phyloP scores from a whole-genome alignment of 1,140 invertebrate genomes.

The Drosophila jambulina region DNA sequence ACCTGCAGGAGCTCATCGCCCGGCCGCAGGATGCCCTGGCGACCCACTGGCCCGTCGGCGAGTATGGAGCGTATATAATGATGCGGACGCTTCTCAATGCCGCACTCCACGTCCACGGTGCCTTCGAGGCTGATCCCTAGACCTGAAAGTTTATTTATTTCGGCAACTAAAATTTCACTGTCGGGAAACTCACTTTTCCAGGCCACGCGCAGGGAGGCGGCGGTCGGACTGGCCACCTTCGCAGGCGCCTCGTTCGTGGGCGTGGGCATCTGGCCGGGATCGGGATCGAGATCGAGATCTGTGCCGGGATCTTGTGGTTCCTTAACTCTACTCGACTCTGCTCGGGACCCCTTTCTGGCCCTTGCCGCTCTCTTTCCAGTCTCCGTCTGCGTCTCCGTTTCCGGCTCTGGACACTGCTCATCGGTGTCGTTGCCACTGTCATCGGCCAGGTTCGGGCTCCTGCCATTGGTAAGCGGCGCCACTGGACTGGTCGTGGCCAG shows the following conservation, averaged over 20 bases:
- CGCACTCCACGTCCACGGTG: slow-evolving; percentile 95
- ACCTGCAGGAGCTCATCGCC: slow-evolving; percentile 97
- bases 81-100: slow-evolving; percentile 92
- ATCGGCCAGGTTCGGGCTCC: slow-evolving; percentile 41
- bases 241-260: slow-evolving; percentile 57
- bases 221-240: slow-evolving; percentile 67
- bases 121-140: slow-evolving; percentile 97
- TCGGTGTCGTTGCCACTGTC: slow-evolving; percentile 78
- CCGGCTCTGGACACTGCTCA: slow-evolving; percentile 74
- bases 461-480: slow-evolving; percentile 42
- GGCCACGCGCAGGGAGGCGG: slow-evolving; percentile 83
- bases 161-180: slow-evolving; percentile 91
- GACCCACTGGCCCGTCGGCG: slow-evolving; percentile 94
- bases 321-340: slow-evolving; percentile 13
- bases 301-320: slow-evolving; percentile 1
- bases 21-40: slow-evolving; percentile 91
- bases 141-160: slow-evolving; percentile 93
- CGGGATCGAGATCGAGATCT: slow-evolving; percentile 6
- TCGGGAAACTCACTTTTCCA: slow-evolving; percentile 91
- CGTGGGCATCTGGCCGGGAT: slow-evolving; percentile 36
- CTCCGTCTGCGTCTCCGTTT: slow-evolving; percentile 25
- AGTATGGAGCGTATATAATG: slow-evolving; percentile 95
- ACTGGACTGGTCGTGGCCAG: slow-evolving; percentile 28
- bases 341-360: slow-evolving; percentile 13
- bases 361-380: slow-evolving; percentile 8